Percentiles rank a stretch among this genome's conserved stretches.
Conservation (phyloP, 2,888 invertebrate genomes). For the Iselma pallidipennis region DNA sequence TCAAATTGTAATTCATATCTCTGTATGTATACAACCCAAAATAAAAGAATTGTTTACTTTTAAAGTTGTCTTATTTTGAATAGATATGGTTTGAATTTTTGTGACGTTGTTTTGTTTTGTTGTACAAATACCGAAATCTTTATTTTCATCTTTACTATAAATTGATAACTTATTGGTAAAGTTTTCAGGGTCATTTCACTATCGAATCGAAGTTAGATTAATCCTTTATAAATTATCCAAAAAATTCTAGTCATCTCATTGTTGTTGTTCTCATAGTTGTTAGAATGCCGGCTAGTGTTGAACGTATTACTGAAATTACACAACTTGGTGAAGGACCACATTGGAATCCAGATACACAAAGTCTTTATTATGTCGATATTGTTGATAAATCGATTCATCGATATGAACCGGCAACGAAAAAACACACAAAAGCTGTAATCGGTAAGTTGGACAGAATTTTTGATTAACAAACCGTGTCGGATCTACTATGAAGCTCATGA, state of each 20-base stretch:
- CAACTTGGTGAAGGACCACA: conserved; percentile 72
- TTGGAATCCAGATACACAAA: conserved; percentile 66
- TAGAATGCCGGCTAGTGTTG: background rate
- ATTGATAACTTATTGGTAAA: background rate
- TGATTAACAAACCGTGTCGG: no score
- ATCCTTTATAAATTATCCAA: no score
- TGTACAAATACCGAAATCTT: background rate
- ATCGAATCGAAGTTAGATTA: no score
- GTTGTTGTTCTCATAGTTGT: background rate
- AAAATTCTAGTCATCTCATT: no score
- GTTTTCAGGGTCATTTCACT: background rate
- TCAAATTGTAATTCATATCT: conserved; percentile 28
- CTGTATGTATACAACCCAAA: no score
- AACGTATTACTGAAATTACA: background rate
- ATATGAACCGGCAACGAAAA: conserved; percentile 57
- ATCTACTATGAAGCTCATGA: no score
- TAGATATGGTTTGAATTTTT: no score
- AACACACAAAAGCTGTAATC: conserved; percentile 59
- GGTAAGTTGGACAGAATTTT: conserved; percentile 49
- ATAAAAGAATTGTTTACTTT: no score
- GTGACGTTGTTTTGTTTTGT: no score
- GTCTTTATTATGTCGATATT: conserved; percentile 70
- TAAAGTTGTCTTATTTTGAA: no score
- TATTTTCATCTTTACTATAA: background rate
- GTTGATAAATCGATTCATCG: conserved; percentile 60